Base-by-base conservation (phyloP, 2,797 vertebrate genomes). In the Antrozous pallidus region DNA sequence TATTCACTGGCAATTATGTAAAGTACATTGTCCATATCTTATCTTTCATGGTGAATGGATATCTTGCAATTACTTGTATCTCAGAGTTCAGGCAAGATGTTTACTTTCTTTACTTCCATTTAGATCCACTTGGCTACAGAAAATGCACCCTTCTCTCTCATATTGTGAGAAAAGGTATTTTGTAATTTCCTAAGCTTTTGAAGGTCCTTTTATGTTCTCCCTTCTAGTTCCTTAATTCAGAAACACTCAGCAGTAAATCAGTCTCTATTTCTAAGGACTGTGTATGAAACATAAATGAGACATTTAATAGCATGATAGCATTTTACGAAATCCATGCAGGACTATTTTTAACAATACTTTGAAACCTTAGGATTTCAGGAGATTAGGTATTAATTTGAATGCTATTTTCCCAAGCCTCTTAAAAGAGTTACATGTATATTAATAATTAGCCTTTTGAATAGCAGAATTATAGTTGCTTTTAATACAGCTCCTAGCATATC, bases 241-340 rank as follows among this genome's bases (percentile, higher is more conserved):
- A 90, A 80, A 77, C 26, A 36, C 26, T 85, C 16, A 78, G 54
- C 61, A 56, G 67, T 71, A 91, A 92, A 84, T 56, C 75, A 82
- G 24, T 65, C 31, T 86, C 22, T 38, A 24, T 63, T 45, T 89
- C 38, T 69, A 74, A 82, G 84, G 71, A 73, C 22, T 28, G 20
- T 89, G 33, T 33, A 13, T 89, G 45, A 96, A 91, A 88, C 28
- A 65, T 61, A n/a, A 91, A 89, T 71, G 70, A 89, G 33, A 74
- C 51, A 83, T 87, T 91, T 71, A 80, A 89, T 83, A 75, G 24
- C 33, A 61, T 65, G 28, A 24, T 14, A 78, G 38, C 28, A 73
- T 95, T 92, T 83, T 83, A 88, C 17, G 61, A 89, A 95, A 82
- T 63, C 33, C 56, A 40, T 20, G 24, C 26, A 69, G 38, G 12